phyloP scores from a whole-genome alignment of 2,888 invertebrate genomes.

The Polyommatus iphigenia region DNA sequence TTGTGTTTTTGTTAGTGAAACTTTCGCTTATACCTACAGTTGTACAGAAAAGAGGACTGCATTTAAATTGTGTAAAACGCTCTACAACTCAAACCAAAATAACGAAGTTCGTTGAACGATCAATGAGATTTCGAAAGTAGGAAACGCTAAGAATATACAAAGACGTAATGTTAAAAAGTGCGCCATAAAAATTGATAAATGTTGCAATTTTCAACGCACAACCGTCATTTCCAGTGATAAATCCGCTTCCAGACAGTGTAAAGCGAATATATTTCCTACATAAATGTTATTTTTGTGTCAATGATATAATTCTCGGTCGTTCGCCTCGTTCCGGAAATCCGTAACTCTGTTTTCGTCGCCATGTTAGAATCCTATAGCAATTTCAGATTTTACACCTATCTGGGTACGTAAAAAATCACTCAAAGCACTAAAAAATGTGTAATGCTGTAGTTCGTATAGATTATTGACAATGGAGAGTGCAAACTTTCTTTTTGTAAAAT shows the following conservation, averaged over 20 bases:
- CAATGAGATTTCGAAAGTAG: background rate
- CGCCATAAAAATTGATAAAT: slow-evolving; percentile 19
- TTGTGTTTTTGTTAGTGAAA: background rate
- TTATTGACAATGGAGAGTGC: background rate
- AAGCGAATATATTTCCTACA: slow-evolving; percentile 2
- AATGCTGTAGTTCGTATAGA: background rate
- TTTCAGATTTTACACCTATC: slow-evolving; percentile 15
- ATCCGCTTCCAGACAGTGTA: slow-evolving; percentile 29
- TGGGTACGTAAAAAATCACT: background rate
- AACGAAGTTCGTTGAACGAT: slow-evolving; percentile 12
- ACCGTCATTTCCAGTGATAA: slow-evolving; percentile 15
- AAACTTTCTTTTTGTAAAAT: background rate
- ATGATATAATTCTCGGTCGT: slow-evolving; percentile 41
- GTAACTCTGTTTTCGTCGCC: slow-evolving; percentile 40
- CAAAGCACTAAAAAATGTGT: background rate
- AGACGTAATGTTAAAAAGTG: background rate
- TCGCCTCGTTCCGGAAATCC: slow-evolving; percentile 45
- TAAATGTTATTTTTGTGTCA: slow-evolving; percentile 30
- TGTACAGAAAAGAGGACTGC: background rate
- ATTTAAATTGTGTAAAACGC: background rate
- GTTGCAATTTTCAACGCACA: slow-evolving; percentile 13
- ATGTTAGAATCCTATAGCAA: background rate
- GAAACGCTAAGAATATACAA: slow-evolving; percentile 13
- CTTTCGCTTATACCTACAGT: background rate
- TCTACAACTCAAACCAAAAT: background rate